A percentile compares a stretch with the other conserved stretches of the same genome.
phyloP scores from a whole-genome alignment of 2,888 invertebrate genomes.

The Heterodera filipjevi region DNA sequence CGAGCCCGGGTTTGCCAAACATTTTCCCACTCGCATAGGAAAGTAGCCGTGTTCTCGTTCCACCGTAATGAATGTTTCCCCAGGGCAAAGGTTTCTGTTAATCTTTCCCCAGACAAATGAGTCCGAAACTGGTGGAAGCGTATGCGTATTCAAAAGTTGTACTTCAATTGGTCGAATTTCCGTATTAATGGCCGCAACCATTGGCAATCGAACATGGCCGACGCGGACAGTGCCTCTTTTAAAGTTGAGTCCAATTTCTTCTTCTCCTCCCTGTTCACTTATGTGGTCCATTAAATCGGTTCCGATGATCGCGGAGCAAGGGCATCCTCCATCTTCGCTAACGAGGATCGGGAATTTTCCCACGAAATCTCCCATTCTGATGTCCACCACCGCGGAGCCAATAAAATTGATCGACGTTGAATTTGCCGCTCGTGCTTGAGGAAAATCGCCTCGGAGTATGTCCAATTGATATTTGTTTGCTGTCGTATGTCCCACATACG shows the following conservation, averaged over 20 bases:
- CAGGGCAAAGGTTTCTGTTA: neutral
- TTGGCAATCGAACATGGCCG: neutral
- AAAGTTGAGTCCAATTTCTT: constrained; percentile 10
- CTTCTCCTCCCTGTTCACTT: neutral
- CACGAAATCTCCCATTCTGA: neutral
- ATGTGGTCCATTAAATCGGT: constrained; percentile 19
- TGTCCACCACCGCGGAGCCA: neutral
- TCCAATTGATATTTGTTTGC: neutral
- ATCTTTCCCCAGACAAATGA: constrained; percentile 13
- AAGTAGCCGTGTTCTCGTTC: constrained; percentile 14
- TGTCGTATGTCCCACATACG: neutral
- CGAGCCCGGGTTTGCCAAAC: neutral
- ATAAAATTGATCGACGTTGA: constrained; percentile 7
- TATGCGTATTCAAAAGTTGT: neutral
- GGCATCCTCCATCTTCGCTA: neutral
- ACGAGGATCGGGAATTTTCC: constrained; percentile 4
- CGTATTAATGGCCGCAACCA: neutral
- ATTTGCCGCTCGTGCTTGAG: constrained; percentile 4
- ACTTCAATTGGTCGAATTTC: constrained; percentile 10
- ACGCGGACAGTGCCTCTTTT: neutral
- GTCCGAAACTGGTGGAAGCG: constrained; percentile 12
- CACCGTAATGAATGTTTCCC: neutral
- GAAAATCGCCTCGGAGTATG: constrained; percentile 1
- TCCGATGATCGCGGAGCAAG: neutral
- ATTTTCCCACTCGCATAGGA: constrained; percentile 14